Evolutionary conservation across 2,888 invertebrate genomes (phyloP).

Genomic region (Heteromyza rotundicornis): DNA sequence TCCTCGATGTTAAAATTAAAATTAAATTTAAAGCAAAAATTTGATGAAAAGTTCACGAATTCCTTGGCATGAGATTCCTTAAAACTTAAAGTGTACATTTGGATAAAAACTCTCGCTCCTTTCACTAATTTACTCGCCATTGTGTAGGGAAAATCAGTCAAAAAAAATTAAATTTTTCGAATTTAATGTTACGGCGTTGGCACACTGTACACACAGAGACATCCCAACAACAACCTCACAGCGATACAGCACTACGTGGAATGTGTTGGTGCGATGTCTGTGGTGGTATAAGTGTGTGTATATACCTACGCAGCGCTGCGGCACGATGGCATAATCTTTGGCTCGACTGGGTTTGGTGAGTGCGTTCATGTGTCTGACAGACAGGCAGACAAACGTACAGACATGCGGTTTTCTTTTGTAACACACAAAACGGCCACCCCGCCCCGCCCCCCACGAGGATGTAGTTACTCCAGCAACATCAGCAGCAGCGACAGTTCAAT

Average conservation of each 20-base stretch:
- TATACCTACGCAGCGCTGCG: slow-evolving; percentile 1
- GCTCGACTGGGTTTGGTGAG: slow-evolving; percentile 2
- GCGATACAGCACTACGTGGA: no score
- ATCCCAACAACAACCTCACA: no score
- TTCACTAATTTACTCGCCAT: neutral
- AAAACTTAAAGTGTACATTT: no score
- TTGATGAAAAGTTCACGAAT: no score
- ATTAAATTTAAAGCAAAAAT: no score
- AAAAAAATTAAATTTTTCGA: slow-evolving; percentile 4
- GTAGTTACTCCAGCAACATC: neutral
- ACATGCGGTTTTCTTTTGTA: slow-evolving; percentile 5
- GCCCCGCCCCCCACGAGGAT: neutral
- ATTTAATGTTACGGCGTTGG: slow-evolving; percentile 7
- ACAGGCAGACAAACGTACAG: neutral
- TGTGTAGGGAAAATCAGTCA: neutral
- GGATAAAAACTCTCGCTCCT: slow-evolving; percentile 5
- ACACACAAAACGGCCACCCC: neutral
- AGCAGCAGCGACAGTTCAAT: neutral
- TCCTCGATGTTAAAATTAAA: no score
- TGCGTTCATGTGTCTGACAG: neutral
- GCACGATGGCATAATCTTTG: slow-evolving; percentile 21
- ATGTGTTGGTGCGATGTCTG: no score
- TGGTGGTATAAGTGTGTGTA: no score
- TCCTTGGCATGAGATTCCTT: no score
- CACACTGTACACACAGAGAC: slow-evolving; percentile 2